Base-by-base conservation (phyloP, 1,140 invertebrate species). In the Zelostemma sp. region DNA sequence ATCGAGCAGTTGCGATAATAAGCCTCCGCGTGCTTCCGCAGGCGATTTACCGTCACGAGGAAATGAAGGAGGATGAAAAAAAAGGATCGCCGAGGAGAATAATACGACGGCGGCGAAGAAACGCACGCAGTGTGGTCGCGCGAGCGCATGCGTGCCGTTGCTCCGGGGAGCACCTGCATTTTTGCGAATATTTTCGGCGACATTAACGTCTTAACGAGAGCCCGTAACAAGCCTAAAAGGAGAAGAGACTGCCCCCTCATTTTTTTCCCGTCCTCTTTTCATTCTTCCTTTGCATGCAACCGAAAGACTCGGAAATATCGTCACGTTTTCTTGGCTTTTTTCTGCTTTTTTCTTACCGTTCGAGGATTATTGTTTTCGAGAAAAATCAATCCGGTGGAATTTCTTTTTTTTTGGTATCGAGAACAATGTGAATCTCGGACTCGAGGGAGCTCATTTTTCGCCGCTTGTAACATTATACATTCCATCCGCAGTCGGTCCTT, bases 181-280 rank as follows among this genome's bases (percentile, higher is more conserved):
- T 84, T 85, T 83, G 69, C 75, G 70, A 84, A 83, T 82, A 82
- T 79, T 83, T 84, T 80, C 74, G 75, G 73, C 68, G 74, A 79
- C 77, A 80, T 85, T 81, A 82, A 80, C 76, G 73, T 80, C 76
- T 80, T 82, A 84, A 85, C 82, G 82, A 82, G 80, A 75, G 60
- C 53, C 70, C 58, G 68, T 80, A 82, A 83, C 81, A 80, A 84
- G 77, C 72, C 55, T 63, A 76, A 76, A 80, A 82, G 72, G 59
- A 82, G 57, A 50, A 60, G 62, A 50, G 48, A 61, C 55, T 49
- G 63, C 57, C 53, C 62, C 50, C 57, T 59, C 51, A 61, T 73
- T 74, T 72, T 75, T 59, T 54, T 61, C 43, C 11, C 40, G 47
- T 43, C 21, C 21, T 18, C 45, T 55, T 61, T 57, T 43, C 56